phyloP scores from a whole-genome alignment of 1,140 invertebrate genomes.

The Augochlora pura region DNA sequence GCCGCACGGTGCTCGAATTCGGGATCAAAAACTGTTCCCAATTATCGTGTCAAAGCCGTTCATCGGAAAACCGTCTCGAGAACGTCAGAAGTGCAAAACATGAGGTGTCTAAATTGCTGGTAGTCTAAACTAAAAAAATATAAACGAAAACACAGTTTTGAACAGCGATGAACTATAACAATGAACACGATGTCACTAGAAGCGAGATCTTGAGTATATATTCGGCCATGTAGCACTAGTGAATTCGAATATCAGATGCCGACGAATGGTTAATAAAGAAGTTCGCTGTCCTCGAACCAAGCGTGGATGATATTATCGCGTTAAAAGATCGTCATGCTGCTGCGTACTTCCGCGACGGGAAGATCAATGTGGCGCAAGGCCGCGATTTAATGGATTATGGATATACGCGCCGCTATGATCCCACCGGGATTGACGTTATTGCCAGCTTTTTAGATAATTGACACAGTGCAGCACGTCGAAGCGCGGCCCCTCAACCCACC shows the following conservation, averaged over 20 bases:
- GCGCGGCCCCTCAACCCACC: conserved; percentile 78
- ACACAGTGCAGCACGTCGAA: conserved; percentile 67
- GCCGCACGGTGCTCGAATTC: too few species aligned
- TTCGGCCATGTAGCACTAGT: conserved; percentile 41
- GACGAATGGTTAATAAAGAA: conserved; percentile 54
- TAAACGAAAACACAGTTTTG: too few species aligned
- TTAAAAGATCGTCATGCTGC: conserved; percentile 59
- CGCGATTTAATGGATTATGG: conserved; percentile 6
- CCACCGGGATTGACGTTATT: not conserved
- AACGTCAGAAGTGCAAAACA: too few species aligned
- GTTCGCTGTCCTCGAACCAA: conserved; percentile 42
- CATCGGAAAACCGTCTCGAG: too few species aligned
- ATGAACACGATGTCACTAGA: conserved; percentile 67
- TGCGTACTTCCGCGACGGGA: conserved; percentile 32
- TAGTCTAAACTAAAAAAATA: too few species aligned
- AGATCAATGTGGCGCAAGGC: conserved; percentile 10
- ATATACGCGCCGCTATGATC: conserved; percentile 10
- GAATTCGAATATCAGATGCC: conserved; percentile 20
- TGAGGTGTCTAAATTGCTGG: too few species aligned
- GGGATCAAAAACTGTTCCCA: too few species aligned
- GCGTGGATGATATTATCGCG: conserved; percentile 57
- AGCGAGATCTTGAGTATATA: conserved; percentile 44
- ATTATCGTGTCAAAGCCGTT: too few species aligned
- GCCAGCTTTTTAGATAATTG: not conserved
- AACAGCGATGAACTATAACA: conserved; percentile 42